phyloP scores from a whole-genome alignment of 2,113 vertebrate genomes.

The Enhydra lutris region DNA sequence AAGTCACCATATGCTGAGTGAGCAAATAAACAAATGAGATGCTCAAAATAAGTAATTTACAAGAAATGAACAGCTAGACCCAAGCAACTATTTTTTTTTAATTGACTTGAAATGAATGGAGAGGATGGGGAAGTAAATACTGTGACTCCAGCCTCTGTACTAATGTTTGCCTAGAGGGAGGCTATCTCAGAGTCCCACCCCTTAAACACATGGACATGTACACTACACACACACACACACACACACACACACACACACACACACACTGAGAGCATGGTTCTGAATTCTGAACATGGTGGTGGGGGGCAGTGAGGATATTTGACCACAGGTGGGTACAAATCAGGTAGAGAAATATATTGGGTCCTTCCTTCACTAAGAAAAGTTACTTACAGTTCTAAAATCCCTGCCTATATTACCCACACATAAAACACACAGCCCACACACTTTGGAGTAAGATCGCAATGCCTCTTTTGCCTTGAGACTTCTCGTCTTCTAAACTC shows the following conservation, averaged over 20 bases:
- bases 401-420: neutral
- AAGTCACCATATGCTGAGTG: conserved; percentile 55
- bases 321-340: neutral
- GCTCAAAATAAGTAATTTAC: conserved; percentile 55
- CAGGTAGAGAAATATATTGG: neutral
- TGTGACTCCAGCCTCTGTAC: neutral
- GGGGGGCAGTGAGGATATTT: neutral
- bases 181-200: neutral
- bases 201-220: neutral
- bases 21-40: conserved; percentile 56
- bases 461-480: neutral
- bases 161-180: neutral
- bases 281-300: neutral
- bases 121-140: neutral
- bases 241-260: neutral
- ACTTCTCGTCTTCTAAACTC: neutral
- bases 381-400: neutral
- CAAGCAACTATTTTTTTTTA: neutral
- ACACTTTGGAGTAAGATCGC: neutral
- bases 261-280: neutral
- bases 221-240: neutral
- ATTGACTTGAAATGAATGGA: conserved; percentile 25
- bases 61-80: conserved; percentile 32
- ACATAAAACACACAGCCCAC: neutral
- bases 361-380: neutral